Base-by-base conservation (phyloP, 2,797 vertebrate species). In the Sebastes matsubarae region DNA sequence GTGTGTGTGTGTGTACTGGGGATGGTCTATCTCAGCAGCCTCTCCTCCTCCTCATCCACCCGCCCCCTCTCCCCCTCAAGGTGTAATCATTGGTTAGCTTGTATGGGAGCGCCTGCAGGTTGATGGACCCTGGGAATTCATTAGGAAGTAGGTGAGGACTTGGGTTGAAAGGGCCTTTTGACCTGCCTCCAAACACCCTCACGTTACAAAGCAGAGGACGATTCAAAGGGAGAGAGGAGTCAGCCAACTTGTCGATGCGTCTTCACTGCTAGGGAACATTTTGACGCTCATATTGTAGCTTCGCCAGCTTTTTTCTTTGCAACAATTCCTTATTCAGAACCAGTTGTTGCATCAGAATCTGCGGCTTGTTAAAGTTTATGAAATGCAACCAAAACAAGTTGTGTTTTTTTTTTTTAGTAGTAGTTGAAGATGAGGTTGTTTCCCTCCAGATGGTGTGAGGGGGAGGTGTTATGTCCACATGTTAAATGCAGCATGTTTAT, bases 21-120 rank as follows among this genome's bases (percentile, higher is more conserved):
- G 89, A 88, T 88, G 83, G 87, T 86, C 88, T 69, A 82, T 87
- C 84, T 87, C 90, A 82, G 83, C 84, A 88, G 70, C 75, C 84
- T 81, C 80, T 73, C 75, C 78, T 75, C 78, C 36, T 75, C 95
- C 85, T 93, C 87, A 69, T 52, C 73, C 76, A 63, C 95, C 82
- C 81, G 18, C 85, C 84, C 67, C 77, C 86, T 84, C 84, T 82
- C 95, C 93, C 95, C 92, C 94, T 95, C 93, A 92, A 96, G 96
- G 96, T 96, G 94, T 96, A 95, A 96, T 96, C 95, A 95, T 95
- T 94, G 95, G 93, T 92, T 93, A 94, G 93, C 90, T 90, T 94
- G 93, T 91, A 94, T 92, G 90, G 92, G 94, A 95, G 93, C 84
- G 92, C 93, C 93, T 86, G 92, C 94, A 93, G 95, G 94, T 95